Conservation (phyloP, 2,113 vertebrate species). For the Bufo bufo region DNA sequence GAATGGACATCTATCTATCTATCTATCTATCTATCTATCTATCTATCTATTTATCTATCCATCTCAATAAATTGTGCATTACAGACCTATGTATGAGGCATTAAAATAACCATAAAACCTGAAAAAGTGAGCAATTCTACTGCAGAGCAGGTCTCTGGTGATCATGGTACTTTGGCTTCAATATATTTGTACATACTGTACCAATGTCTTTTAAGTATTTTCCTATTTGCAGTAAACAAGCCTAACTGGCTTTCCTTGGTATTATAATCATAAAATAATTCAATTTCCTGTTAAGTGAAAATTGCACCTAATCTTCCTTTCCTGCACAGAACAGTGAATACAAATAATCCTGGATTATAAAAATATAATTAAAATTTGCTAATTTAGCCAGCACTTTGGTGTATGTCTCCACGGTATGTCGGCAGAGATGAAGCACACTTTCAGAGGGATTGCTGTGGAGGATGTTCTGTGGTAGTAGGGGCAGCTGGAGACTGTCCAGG, state of each 20-base stretch:
- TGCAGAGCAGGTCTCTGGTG: not conserved
- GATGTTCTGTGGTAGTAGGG: conserved; percentile 16
- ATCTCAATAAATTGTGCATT: no score
- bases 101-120: not conserved
- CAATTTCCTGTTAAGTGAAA: conserved; percentile 28
- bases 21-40: no score
- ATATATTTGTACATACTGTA: not conserved
- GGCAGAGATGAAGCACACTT: conserved; percentile 16
- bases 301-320: conserved; percentile 20
- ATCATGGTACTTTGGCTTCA: not conserved
- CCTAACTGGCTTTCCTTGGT: not conserved
- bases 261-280: conserved; percentile 13
- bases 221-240: not conserved
- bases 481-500: conserved; percentile 37
- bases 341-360: conserved; percentile 32
- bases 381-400: conserved; percentile 27
- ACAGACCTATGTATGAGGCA: not conserved
- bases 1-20: no score
- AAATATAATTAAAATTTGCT: conserved; percentile 31
- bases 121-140: not conserved
- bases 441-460: conserved; percentile 11
- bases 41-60: no score
- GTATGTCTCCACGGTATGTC: conserved; percentile 21
- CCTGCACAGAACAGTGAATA: conserved; percentile 26
- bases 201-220: not conserved